These are phyloP conservation scores for Halcyon malimbica DNA, from an alignment of 2,113 vertebrate species.

Conservation along the genomic window DNA sequence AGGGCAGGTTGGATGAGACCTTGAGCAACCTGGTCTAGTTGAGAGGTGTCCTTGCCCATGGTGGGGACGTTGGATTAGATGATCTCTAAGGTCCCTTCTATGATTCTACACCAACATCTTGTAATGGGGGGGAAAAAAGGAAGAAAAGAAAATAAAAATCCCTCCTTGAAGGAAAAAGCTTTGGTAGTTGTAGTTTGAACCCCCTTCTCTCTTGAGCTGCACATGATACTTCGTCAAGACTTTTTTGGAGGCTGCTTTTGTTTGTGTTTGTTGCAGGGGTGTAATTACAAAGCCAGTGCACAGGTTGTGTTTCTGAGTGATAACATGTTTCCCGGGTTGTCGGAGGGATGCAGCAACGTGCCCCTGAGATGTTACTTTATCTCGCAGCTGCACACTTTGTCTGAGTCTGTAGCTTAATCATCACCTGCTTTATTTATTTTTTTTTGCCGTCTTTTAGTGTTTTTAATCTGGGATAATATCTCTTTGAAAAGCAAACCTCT, in stretches of 20 bases:
- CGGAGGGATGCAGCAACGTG: neutral
- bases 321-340: slow-evolving; percentile 27
- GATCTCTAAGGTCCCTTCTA: too few species aligned
- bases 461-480: slow-evolving; percentile 54
- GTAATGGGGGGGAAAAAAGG: neutral
- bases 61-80: too few species aligned
- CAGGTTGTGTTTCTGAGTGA: slow-evolving; percentile 64
- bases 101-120: neutral
- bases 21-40: too few species aligned
- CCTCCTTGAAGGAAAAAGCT: neutral
- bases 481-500: slow-evolving; percentile 35
- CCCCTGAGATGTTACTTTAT: slow-evolving; percentile 58
- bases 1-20: too few species aligned
- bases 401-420: neutral
- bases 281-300: slow-evolving; percentile 12
- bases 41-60: too few species aligned
- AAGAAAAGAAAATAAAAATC: neutral
- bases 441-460: neutral
- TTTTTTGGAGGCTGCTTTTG: slow-evolving; percentile 22
- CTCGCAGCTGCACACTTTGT: slow-evolving; percentile 40
- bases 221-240: neutral
- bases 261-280: slow-evolving; percentile 38
- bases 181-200: slow-evolving; percentile 1
- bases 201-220: neutral
- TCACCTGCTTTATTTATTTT: neutral